These are phyloP conservation scores for Rotaria magnacalcarata DNA, from an alignment of 2,888 invertebrate species.

Conservation along the genomic window DNA sequence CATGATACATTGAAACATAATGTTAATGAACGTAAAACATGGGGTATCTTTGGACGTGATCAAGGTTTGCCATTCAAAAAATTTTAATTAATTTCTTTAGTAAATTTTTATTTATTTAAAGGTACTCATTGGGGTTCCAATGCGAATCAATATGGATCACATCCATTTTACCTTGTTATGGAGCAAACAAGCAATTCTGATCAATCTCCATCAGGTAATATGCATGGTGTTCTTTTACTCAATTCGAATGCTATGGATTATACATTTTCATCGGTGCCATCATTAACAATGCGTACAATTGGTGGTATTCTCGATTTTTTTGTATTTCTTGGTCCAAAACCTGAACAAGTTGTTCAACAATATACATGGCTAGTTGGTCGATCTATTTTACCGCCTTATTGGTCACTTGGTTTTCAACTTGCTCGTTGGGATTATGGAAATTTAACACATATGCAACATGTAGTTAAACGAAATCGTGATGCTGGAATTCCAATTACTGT, in stretches of 20 bases:
- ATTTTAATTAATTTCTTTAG: too few species aligned
- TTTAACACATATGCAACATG: slow-evolving; percentile 51
- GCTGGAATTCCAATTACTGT: slow-evolving; percentile 52
- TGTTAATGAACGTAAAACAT: slow-evolving; percentile 38
- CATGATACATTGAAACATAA: slow-evolving; percentile 49
- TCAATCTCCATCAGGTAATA: slow-evolving; percentile 54
- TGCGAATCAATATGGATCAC: slow-evolving; percentile 74
- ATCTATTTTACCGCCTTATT: slow-evolving; percentile 54
- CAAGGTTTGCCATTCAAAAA: neutral
- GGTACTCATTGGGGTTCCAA: slow-evolving; percentile 41
- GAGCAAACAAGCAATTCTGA: slow-evolving; percentile 61
- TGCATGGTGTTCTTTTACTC: slow-evolving; percentile 73
- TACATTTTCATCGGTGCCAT: slow-evolving; percentile 40
- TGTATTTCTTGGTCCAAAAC: slow-evolving; percentile 73
- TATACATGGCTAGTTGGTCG: slow-evolving; percentile 48
- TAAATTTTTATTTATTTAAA: neutral
- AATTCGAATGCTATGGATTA: slow-evolving; percentile 70
- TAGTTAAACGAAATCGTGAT: slow-evolving; percentile 52
- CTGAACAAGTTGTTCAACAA: slow-evolving; percentile 62
- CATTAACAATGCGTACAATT: slow-evolving; percentile 54
- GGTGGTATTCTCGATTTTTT: slow-evolving; percentile 78
- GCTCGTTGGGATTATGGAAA: slow-evolving; percentile 66
- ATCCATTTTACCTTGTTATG: slow-evolving; percentile 74
- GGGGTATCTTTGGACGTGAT: slow-evolving; percentile 45
- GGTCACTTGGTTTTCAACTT: slow-evolving; percentile 81